These are phyloP conservation scores for Hemibagrus wyckioides DNA, from an alignment of 2,113 vertebrate genomes.

Conservation along the genomic window DNA sequence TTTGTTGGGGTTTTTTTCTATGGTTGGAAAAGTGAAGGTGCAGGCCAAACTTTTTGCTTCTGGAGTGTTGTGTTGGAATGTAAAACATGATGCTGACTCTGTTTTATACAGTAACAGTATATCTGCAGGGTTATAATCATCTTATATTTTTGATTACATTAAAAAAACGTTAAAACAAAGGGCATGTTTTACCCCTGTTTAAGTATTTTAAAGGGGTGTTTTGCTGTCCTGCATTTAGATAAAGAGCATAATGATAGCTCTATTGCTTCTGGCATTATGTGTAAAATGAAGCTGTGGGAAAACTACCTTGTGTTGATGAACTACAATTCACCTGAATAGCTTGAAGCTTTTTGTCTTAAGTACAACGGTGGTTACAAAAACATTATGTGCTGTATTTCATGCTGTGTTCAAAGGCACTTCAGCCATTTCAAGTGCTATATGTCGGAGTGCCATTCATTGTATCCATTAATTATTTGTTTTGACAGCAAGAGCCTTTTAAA, in stretches of 20 bases:
- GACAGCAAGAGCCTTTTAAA: background rate
- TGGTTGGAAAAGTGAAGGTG: constrained; percentile 19
- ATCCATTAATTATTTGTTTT: background rate
- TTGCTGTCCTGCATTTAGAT: constrained; percentile 2
- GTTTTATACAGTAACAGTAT: constrained; percentile 11
- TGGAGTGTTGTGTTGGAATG: constrained; percentile 8
- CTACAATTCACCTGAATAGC: constrained; percentile 3
- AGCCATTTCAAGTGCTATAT: background rate
- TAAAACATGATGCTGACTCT: background rate
- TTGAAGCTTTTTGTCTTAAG: background rate
- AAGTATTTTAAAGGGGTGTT: background rate
- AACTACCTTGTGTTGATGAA: constrained; percentile 22
- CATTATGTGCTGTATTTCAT: constrained; percentile 18
- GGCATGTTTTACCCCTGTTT: background rate
- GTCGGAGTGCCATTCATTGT: background rate
- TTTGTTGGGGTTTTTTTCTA: background rate
- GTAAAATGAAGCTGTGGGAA: constrained; percentile 29
- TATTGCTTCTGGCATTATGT: constrained; percentile 15
- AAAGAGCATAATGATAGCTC: background rate
- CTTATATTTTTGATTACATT: background rate
- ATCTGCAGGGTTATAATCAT: background rate
- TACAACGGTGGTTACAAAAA: constrained; percentile 15
- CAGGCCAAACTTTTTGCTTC: constrained; percentile 4
- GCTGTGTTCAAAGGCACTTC: constrained; percentile 2
- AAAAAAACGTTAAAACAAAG: background rate